Percentiles rank a stretch among this genome's conserved stretches.
Evolutionary conservation across 2,888 invertebrate genomes (phyloP).

Genomic region (Didymodactylos carnosus): DNA sequence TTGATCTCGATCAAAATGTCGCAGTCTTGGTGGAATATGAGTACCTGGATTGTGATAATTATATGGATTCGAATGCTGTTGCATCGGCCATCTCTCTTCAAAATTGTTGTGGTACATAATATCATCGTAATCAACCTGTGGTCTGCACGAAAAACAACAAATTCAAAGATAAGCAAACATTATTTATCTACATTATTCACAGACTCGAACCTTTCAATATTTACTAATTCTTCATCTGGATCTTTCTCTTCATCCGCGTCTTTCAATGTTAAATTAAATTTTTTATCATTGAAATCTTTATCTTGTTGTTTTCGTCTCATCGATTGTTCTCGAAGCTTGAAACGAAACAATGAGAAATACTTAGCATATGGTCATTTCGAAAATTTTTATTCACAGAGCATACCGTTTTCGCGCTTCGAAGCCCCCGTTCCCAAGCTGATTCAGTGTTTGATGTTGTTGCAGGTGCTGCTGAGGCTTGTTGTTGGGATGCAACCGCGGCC

Average conservation of each 20-base stretch:
- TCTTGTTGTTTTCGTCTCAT: constrained; percentile 79
- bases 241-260: constrained; percentile 46
- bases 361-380: neutral
- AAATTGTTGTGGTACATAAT: too few species aligned
- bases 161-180: neutral
- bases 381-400: neutral
- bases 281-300: constrained; percentile 82
- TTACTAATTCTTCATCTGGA: constrained; percentile 21
- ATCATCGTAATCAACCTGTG: neutral
- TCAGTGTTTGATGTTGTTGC: constrained; percentile 40
- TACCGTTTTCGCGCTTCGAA: constrained; percentile 74
- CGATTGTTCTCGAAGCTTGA: constrained; percentile 59
- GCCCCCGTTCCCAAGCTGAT: constrained; percentile 83
- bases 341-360: constrained; percentile 6
- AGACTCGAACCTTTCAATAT: neutral
- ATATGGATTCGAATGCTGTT: too few species aligned
- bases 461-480: constrained; percentile 26
- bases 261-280: constrained; percentile 62
- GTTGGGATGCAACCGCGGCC: constrained; percentile 19
- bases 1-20: too few species aligned
- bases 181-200: neutral
- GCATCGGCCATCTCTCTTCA: too few species aligned
- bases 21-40: too few species aligned
- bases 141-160: neutral
- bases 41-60: too few species aligned